phyloP scores from a whole-genome alignment of 2,888 invertebrate species.

The Agrilus biguttatus region DNA sequence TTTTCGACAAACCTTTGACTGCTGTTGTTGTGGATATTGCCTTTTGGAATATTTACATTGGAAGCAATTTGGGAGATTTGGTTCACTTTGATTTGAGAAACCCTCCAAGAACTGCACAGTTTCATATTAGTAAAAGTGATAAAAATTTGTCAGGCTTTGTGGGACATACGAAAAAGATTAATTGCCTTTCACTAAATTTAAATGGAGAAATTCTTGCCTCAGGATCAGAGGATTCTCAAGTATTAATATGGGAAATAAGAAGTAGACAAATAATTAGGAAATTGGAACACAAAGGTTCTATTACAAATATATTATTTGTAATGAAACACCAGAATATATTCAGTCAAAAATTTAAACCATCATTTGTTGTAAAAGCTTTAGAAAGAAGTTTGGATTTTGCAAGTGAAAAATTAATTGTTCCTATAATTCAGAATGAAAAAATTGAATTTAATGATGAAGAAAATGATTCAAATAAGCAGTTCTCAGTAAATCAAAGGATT shows the following conservation, averaged over 20 bases:
- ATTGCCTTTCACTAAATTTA: conserved; percentile 55
- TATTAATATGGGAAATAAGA: conserved; percentile 68
- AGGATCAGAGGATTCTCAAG: conserved; percentile 57
- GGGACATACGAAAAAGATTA: conserved; percentile 56
- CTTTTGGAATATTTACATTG: conserved; percentile 61
- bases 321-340: conserved; percentile 44
- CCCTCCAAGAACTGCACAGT: conserved; percentile 50
- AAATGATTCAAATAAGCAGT: conserved; percentile 8
- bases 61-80: conserved; percentile 56
- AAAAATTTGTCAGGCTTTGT: conserved; percentile 33
- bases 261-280: conserved; percentile 60
- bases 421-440: conserved; percentile 29
- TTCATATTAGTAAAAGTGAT: conserved; percentile 43
- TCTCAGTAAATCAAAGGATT: conserved; percentile 7
- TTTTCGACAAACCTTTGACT: conserved; percentile 56
- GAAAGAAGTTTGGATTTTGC: conserved; percentile 46
- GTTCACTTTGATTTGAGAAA: conserved; percentile 50
- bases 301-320: conserved; percentile 57
- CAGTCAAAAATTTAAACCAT: conserved; percentile 41
- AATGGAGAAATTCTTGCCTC: conserved; percentile 61
- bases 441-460: conserved; percentile 19
- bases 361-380: conserved; percentile 42
- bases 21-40: conserved; percentile 53
- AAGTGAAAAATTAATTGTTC: conserved; percentile 34
- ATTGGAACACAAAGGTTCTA: conserved; percentile 55